Percentiles rank a stretch among this genome's conserved stretches.
Conservation (phyloP, 2,797 vertebrate species). For the Simalia tracyae region DNA sequence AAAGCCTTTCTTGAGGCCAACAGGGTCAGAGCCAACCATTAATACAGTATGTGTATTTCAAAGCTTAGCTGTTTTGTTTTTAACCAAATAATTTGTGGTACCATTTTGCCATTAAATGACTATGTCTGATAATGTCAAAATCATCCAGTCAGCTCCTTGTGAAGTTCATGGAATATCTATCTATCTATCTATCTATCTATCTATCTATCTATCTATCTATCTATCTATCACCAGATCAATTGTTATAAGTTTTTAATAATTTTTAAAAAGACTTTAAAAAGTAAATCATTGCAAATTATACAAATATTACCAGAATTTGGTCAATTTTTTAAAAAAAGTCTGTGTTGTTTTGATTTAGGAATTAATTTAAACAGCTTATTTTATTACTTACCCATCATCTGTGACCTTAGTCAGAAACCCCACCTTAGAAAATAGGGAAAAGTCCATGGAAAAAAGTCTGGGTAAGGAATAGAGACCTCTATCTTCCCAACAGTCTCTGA, state of each 20-base stretch:
- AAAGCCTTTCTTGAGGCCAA: not conserved
- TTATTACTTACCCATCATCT: not conserved
- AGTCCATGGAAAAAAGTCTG: not conserved
- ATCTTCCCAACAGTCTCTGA: not conserved
- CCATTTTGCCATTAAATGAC: too few relatives aligned
- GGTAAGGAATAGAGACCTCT: not conserved
- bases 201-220: too few relatives aligned
- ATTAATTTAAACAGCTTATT: not conserved
- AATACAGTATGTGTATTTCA: not conserved
- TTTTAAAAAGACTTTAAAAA: conserved; percentile 18
- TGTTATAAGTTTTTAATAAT: conserved; percentile 37
- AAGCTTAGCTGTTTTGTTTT: too few relatives aligned
- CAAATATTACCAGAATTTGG: conserved; percentile 42
- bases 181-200: too few relatives aligned
- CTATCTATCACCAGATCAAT: conserved; percentile 23
- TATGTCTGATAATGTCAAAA: too few relatives aligned
- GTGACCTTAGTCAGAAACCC: not conserved
- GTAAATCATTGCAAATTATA: conserved; percentile 20
- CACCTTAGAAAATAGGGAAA: not conserved
- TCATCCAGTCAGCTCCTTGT: too few relatives aligned
- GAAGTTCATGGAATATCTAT: too few relatives aligned
- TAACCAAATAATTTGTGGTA: too few relatives aligned
- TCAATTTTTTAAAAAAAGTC: conserved; percentile 13
- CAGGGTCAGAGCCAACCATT: not conserved
- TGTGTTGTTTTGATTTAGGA: conserved; percentile 21